Base-by-base conservation (phyloP, 2,888 invertebrate species). In the Danaus chrysippus region DNA sequence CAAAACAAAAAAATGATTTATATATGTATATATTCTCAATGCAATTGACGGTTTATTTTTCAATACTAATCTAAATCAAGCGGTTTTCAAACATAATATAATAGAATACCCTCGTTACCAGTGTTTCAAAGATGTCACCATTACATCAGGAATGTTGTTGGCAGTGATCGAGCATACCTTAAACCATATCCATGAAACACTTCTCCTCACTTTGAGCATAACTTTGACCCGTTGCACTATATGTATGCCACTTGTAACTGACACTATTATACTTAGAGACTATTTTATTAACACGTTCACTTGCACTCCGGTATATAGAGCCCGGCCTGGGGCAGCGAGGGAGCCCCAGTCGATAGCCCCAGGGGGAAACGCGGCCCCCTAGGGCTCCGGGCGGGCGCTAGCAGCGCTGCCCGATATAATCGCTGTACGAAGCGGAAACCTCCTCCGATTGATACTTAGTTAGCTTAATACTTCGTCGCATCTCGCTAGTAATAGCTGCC, bases 381-480 rank as follows among this genome's bases (percentile, higher is more conserved):
- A 34, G 61, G 59, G 68, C 62, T 70, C 86, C 87, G 89, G 89
- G 92, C 92, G 91, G 85, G 90, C 93, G 95, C 94, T 95, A 95
- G 95, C 95, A 95, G 73, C 94, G 93, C 77, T 93, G 93, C 79
- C 89, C 93, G 83, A 94, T 91, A 85, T 97, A 97, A 73, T 97
- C 96, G 79, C 94, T 94, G 92, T 97, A 98, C 69, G 94, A 93
- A 76, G 96, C 96, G 53, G 96, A 96, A 65, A 98, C 94, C 92
- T 98, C 98, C 88, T 98, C 98, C 75, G 98, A 98, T 85, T 98
- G 98, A 90, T 99, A 99, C 73, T 98, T 96, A 59, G 98, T 98
- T 76, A 99, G 92, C 88, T 97, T 98, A 82, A 99, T 96, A 82
- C 95, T 95, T 76, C 96, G 94, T 62, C 98, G 94, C 78, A 96